These are phyloP conservation scores for Progne subis DNA, from an alignment of 2,113 vertebrate genomes.

Conservation along the genomic window DNA sequence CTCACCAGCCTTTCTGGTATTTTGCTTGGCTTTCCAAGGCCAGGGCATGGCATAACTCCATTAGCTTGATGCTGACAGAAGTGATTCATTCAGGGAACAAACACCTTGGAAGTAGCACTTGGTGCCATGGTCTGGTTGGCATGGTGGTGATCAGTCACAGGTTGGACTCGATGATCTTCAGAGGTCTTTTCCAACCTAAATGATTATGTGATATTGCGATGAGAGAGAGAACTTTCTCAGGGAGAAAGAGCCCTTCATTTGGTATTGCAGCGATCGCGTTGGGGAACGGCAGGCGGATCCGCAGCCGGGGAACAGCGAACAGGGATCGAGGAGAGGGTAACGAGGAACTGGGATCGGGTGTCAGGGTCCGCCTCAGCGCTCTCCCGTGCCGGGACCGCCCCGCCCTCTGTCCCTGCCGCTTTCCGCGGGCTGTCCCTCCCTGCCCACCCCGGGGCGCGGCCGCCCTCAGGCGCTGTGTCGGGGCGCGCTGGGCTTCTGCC, in stretches of 20 bases:
- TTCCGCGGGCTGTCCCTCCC: not conserved
- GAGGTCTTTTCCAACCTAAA: not conserved
- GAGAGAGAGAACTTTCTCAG: not conserved
- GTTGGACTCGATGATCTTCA: not conserved
- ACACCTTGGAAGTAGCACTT: not conserved
- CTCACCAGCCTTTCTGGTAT: not conserved
- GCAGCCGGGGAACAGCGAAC: no score
- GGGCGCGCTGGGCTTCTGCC: rapidly evolving
- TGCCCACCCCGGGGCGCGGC: rapidly evolving
- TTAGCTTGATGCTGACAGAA: not conserved
- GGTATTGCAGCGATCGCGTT: not conserved
- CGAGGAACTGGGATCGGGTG: no score
- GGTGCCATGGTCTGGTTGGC: not conserved
- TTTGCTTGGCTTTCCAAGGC: not conserved
- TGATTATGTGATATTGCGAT: not conserved
- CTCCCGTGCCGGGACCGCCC: not conserved
- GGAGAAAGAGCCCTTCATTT: not conserved
- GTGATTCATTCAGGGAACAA: not conserved
- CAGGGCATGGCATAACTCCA: not conserved
- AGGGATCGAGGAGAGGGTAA: rapidly evolving
- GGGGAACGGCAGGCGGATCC: not conserved
- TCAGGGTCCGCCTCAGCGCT: not conserved
- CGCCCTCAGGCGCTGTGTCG: not conserved
- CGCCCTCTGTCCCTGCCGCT: not conserved
- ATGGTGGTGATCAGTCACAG: not conserved